phyloP scores from a whole-genome alignment of 2,888 invertebrate genomes.

The Gymnoscelis rufifasciata region DNA sequence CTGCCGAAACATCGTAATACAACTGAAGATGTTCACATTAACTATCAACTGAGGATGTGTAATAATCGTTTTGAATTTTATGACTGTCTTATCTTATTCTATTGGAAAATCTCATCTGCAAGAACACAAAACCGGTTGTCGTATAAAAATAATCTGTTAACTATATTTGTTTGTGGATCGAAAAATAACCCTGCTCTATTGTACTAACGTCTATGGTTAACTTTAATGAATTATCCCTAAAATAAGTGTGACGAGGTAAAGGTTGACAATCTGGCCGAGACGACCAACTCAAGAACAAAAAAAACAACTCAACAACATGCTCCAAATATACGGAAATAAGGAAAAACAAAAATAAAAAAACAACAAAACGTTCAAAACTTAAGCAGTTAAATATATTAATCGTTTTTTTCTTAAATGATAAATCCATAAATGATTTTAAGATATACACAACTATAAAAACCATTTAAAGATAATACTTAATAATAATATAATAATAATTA shows the following conservation, averaged over 20 bases:
- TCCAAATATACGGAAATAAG: constrained; percentile 57
- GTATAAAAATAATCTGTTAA: constrained; percentile 77
- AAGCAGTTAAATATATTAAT: constrained; percentile 79
- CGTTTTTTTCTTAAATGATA: constrained; percentile 77
- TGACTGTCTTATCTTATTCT: constrained; percentile 56
- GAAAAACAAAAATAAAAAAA: constrained; percentile 66
- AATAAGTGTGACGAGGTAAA: constrained; percentile 75
- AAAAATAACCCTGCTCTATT: constrained; percentile 80
- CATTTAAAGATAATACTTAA: constrained; percentile 79
- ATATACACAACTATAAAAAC: constrained; percentile 80
- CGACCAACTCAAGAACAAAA: constrained; percentile 48
- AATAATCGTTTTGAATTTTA: constrained; percentile 63
- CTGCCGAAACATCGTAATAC: constrained; percentile 64
- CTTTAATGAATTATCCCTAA: constrained; percentile 76
- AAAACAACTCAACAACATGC: constrained; percentile 49
- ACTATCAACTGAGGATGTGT: constrained; percentile 61
- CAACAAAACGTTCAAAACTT: constrained; percentile 75
- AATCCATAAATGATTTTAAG: constrained; percentile 79
- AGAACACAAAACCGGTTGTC: constrained; percentile 75
- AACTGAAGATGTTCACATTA: constrained; percentile 71
- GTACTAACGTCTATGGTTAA: constrained; percentile 78
- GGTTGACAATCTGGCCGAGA: constrained; percentile 70
- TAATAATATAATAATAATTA: constrained; percentile 79
- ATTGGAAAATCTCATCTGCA: constrained; percentile 66
- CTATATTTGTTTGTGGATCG: constrained; percentile 76